Conservation (phyloP, 2,113 vertebrate species). For the Sphyrna mokarran region DNA sequence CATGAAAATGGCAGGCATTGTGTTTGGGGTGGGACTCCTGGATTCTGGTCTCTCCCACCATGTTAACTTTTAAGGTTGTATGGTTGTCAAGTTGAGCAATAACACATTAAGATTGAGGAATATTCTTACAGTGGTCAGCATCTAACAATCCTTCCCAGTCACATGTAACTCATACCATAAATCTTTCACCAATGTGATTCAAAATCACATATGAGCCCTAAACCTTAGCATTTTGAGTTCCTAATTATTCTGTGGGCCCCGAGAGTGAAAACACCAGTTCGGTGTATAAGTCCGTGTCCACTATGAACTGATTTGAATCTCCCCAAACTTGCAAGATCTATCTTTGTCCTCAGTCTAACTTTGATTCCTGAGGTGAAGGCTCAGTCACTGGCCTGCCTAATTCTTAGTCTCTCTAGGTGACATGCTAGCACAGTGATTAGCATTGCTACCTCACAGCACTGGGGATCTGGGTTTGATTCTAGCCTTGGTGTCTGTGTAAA, state of each 20-base stretch:
- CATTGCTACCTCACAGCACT: too few relatives aligned
- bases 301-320: background rate
- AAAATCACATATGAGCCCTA: background rate
- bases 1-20: too few relatives aligned
- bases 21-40: too few relatives aligned
- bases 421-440: too few relatives aligned
- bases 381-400: background rate
- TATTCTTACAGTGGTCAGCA: background rate
- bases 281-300: background rate
- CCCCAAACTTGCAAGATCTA: background rate
- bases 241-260: background rate
- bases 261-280: background rate
- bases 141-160: background rate
- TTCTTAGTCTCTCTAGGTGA: background rate
- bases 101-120: background rate
- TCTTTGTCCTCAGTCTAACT: background rate
- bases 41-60: too few relatives aligned
- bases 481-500: too few relatives aligned
- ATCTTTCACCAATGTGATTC: background rate
- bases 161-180: background rate
- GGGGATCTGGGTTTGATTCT: too few relatives aligned
- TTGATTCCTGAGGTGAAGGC: background rate
- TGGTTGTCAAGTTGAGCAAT: background rate
- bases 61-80: background rate
- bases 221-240: background rate